Percentiles rank a stretch among this genome's conserved stretches.
Conservation (phyloP, 2,888 invertebrate species). For the Caenorhabditis angaria region DNA sequence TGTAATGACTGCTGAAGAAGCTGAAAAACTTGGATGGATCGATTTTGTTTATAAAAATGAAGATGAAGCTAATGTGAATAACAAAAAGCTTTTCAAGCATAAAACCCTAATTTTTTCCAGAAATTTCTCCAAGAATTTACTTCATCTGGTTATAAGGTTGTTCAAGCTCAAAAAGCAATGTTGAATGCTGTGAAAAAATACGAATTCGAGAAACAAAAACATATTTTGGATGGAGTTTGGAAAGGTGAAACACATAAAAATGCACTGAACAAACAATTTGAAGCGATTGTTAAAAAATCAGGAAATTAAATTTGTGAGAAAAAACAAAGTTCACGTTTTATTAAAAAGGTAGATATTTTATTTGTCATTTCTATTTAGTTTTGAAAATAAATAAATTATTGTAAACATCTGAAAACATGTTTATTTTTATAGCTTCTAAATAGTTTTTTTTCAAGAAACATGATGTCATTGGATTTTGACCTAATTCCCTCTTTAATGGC, state of each 20-base stretch:
- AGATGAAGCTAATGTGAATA: conserved; percentile 50
- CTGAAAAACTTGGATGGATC: conserved; percentile 40
- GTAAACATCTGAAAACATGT: too few species aligned
- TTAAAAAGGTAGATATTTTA: too few species aligned
- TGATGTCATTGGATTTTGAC: too few species aligned
- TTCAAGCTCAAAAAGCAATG: conserved; percentile 48
- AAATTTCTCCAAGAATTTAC: conserved; percentile 31
- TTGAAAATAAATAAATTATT: too few species aligned
- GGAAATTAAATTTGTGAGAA: too few species aligned
- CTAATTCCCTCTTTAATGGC: too few species aligned
- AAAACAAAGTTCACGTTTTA: too few species aligned
- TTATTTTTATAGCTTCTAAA: too few species aligned
- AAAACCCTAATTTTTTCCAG: too few species aligned
- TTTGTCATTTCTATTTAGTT: too few species aligned
- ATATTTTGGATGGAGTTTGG: conserved; percentile 42
- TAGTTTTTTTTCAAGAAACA: too few species aligned
- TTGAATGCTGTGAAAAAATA: conserved; percentile 33
- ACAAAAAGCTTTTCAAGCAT: too few species aligned
- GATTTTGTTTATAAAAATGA: conserved; percentile 42
- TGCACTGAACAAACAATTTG: conserved; percentile 42
- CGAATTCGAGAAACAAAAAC: conserved; percentile 20
- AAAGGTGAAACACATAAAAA: conserved; percentile 42
- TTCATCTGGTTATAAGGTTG: conserved; percentile 28
- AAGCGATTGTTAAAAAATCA: conserved; percentile 42
- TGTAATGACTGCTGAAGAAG: conserved; percentile 40